These are phyloP conservation scores for Thymallus thymallus DNA, from an alignment of 2,113 vertebrate genomes.

Conservation along the genomic window DNA sequence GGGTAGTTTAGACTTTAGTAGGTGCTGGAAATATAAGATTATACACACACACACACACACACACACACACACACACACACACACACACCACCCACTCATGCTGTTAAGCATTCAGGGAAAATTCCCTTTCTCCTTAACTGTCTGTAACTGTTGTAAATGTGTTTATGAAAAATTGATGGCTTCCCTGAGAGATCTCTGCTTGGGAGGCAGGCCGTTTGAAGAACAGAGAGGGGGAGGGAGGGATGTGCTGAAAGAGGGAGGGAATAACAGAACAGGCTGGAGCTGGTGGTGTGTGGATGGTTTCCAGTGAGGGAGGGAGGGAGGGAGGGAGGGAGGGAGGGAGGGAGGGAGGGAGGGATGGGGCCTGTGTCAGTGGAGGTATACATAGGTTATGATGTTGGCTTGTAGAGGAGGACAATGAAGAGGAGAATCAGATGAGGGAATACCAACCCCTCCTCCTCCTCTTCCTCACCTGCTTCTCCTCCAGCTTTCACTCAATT, in stretches of 20 bases:
- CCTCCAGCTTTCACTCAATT: conserved; percentile 65
- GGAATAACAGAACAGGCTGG: neutral
- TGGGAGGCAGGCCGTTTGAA: conserved; percentile 32
- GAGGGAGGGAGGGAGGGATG: neutral
- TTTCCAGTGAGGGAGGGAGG: neutral
- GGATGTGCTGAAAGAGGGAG: neutral
- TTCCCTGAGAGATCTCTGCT: conserved; percentile 30
- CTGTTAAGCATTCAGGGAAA: conserved; percentile 4
- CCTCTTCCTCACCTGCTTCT: conserved; percentile 53
- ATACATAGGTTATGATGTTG: neutral
- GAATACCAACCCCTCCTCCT: conserved; percentile 33
- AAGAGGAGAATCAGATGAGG: neutral
- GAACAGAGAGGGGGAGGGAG: conserved; percentile 31
- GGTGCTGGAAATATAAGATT: no score
- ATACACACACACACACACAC: conserved; percentile 3
- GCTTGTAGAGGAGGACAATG: conserved; percentile 1
- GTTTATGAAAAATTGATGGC: conserved; percentile 37
- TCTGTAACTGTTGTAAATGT: conserved; percentile 41
- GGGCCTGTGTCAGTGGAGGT: neutral
- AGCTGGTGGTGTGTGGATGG: conserved; percentile 9
- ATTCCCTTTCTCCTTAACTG: conserved; percentile 25
- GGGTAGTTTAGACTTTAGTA: neutral
- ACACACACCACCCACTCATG: neutral
- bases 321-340: neutral
- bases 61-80: conserved; percentile 12